Conservation (phyloP, 1,140 invertebrate genomes). For the Bombus breviceps region DNA sequence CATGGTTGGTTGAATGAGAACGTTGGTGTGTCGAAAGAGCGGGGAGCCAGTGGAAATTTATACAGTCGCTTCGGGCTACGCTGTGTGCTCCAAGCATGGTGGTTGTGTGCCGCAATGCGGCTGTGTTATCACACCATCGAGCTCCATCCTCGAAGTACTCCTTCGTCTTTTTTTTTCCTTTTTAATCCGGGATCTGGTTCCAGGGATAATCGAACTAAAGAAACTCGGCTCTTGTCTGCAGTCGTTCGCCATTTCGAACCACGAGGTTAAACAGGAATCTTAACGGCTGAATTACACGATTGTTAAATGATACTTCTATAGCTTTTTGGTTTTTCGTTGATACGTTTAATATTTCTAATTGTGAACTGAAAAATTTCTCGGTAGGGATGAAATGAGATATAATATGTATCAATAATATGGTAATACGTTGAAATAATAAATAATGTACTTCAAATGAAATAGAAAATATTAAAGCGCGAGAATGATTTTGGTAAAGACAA, state of each 20-base stretch:
- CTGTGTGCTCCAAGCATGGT: slow-evolving; percentile 61
- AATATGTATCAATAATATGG: too few relatives aligned
- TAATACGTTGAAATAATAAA: too few relatives aligned
- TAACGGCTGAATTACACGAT: neutral
- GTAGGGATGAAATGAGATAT: too few relatives aligned
- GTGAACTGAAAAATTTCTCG: too few relatives aligned
- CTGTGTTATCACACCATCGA: slow-evolving; percentile 72
- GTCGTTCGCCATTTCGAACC: neutral
- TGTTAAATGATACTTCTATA: neutral
- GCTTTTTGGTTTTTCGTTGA: too few relatives aligned
- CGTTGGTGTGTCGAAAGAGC: slow-evolving; percentile 15
- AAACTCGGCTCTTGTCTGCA: neutral
- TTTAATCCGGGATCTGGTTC: slow-evolving; percentile 16
- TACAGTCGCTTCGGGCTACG: slow-evolving; percentile 59
- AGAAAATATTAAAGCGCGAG: too few relatives aligned
- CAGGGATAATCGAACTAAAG: slow-evolving; percentile 7
- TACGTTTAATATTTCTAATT: neutral
- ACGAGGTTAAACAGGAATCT: neutral
- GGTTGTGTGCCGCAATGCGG: slow-evolving; percentile 71
- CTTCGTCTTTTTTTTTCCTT: slow-evolving; percentile 1
- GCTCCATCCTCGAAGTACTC: slow-evolving; percentile 39
- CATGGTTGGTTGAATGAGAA: slow-evolving; percentile 3
- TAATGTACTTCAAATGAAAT: too few relatives aligned
- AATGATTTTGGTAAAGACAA: too few relatives aligned
- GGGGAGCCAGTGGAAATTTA: slow-evolving; percentile 41